Evolutionary conservation across 2,797 vertebrate species (phyloP).

Genomic region (Gallinago nigripennis): DNA sequence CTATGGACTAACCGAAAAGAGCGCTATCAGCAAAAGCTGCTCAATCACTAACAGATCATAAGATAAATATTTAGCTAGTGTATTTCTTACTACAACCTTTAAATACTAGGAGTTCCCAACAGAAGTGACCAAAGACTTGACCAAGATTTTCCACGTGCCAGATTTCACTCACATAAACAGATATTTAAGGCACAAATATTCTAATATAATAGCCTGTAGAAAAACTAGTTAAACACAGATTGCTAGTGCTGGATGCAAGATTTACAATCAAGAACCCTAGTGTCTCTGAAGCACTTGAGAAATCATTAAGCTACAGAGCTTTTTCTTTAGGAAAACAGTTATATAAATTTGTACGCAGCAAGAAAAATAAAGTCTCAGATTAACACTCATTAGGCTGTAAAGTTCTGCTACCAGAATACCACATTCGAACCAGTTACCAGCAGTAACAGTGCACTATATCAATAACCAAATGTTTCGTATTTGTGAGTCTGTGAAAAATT

Average conservation of each 20-base stretch:
- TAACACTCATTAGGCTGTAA: neutral
- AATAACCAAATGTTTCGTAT: neutral
- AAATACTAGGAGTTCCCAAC: neutral
- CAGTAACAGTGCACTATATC: neutral
- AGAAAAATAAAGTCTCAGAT: neutral
- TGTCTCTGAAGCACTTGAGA: neutral
- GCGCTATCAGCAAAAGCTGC: neutral
- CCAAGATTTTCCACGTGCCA: neutral
- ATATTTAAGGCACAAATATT: neutral
- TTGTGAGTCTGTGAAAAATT: neutral
- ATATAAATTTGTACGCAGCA: neutral
- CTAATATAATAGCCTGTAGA: neutral
- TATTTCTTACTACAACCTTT: constrained; percentile 1
- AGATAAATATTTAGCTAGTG: neutral
- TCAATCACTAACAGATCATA: neutral
- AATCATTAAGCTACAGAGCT: neutral
- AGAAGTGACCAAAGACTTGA: neutral
- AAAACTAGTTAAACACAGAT: neutral
- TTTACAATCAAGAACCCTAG: neutral
- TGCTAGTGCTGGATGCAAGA: neutral
- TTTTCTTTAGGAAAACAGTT: neutral
- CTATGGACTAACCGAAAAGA: constrained; percentile 17
- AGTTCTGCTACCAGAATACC: neutral
- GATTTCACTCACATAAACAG: neutral
- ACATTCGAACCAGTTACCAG: neutral